Percentiles rank a stretch among this genome's conserved stretches.
Evolutionary conservation across 2,797 vertebrate genomes (phyloP).

Genomic region (Diplodus sargus): DNA sequence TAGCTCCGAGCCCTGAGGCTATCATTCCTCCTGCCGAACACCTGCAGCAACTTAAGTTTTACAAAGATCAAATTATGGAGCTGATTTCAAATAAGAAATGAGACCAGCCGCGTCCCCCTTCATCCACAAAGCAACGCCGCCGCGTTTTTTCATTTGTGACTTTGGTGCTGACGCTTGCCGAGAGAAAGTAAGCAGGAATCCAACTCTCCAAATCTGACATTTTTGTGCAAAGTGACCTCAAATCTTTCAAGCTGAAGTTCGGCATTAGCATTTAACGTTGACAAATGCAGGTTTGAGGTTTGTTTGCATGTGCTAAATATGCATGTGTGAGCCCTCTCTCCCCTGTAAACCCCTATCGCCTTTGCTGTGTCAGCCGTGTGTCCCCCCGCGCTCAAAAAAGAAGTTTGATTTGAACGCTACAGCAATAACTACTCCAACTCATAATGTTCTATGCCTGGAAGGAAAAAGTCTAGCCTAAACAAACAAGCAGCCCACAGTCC

Average conservation of each 20-base stretch:
- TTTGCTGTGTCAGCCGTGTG: slow-evolving; percentile 6
- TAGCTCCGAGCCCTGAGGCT: slow-evolving; percentile 85
- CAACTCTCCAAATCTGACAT: slow-evolving; percentile 1
- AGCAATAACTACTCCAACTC: slow-evolving; percentile 50
- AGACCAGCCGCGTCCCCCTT: slow-evolving; percentile 67
- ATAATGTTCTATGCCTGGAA: slow-evolving; percentile 38
- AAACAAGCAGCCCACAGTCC: slow-evolving; percentile 56
- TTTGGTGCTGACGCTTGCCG: slow-evolving; percentile 23
- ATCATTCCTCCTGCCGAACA: slow-evolving; percentile 85
- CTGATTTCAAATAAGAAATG: slow-evolving; percentile 85
- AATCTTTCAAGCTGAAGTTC: slow-evolving; percentile 23
- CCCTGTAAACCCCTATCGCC: neutral
- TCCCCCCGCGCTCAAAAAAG: slow-evolving; percentile 2
- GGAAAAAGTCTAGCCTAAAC: slow-evolving; percentile 34
- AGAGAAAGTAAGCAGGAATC: slow-evolving; percentile 40
- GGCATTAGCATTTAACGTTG: slow-evolving; percentile 6
- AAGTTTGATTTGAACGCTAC: slow-evolving; percentile 36
- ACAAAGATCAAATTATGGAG: slow-evolving; percentile 87
- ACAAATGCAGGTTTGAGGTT: slow-evolving; percentile 10
- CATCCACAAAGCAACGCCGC: slow-evolving; percentile 53
- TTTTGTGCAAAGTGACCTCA: slow-evolving; percentile 49
- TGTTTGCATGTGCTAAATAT: neutral
- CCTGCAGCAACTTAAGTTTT: slow-evolving; percentile 88
- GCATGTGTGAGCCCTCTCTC: neutral
- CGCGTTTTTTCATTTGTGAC: slow-evolving; percentile 61